phyloP scores from a whole-genome alignment of 2,113 vertebrate species.

The Aspidoscelis tigris region DNA sequence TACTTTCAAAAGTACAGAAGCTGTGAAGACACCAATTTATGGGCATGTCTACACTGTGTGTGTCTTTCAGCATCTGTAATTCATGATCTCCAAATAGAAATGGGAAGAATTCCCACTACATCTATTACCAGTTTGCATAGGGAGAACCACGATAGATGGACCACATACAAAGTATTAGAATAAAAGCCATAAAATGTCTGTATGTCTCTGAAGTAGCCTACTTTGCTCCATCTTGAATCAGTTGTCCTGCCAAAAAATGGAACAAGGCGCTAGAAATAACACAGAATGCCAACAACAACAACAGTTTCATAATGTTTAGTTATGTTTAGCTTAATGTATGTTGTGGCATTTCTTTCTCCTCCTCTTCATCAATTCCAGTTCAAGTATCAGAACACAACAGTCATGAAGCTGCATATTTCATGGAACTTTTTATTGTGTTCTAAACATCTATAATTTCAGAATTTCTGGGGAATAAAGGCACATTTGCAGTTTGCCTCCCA shows the following conservation, averaged over 20 bases:
- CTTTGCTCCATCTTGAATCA: not conserved
- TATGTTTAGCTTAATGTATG: not conserved
- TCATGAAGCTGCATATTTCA: no score
- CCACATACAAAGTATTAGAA: not conserved
- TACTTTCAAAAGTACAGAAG: conserved; percentile 6
- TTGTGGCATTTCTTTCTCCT: not conserved
- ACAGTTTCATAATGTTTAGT: not conserved
- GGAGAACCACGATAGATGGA: not conserved
- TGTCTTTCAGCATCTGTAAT: not conserved
- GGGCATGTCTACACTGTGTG: conserved; percentile 32
- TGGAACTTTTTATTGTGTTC: no score
- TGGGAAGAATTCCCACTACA: not conserved
- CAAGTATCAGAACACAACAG: no score
- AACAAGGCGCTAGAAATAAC: not conserved
- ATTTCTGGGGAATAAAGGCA: no score
- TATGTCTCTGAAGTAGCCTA: not conserved
- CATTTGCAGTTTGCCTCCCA: no score
- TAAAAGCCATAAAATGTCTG: not conserved
- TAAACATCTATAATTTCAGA: no score
- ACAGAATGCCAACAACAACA: not conserved
- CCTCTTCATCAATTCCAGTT: no score
- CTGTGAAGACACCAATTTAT: conserved; percentile 22
- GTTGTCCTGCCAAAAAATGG: not conserved
- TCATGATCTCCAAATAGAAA: not conserved
- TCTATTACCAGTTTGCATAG: not conserved